These are phyloP conservation scores for Drosophila triauraria DNA, from an alignment of 1,140 invertebrate species.

Conservation along the genomic window DNA sequence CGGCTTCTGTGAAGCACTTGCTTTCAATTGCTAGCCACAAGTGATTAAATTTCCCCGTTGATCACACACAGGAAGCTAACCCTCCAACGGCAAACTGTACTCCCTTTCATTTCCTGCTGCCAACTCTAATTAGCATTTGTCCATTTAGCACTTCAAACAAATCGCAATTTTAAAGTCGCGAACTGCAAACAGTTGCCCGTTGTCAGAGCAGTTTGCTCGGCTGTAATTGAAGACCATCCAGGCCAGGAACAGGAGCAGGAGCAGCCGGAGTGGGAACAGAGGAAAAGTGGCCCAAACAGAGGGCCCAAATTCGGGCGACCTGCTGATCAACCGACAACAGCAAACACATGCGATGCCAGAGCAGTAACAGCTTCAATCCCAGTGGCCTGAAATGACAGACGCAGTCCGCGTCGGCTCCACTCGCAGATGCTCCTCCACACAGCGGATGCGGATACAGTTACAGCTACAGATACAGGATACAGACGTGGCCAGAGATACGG, in stretches of 20 bases:
- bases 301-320: constrained; percentile 23
- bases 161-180: constrained; percentile 62
- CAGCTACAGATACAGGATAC: constrained; percentile 13
- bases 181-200: constrained; percentile 31
- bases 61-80: background rate
- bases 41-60: background rate
- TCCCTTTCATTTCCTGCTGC: background rate
- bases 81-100: background rate
- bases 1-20: background rate
- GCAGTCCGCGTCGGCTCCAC: background rate
- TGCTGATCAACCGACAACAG: constrained; percentile 66
- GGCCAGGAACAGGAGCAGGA: constrained; percentile 14
- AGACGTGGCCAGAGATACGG: constrained; percentile 4
- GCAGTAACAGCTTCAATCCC: constrained; percentile 33
- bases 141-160: constrained; percentile 43
- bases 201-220: constrained; percentile 40
- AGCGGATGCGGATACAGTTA: constrained; percentile 20
- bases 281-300: background rate
- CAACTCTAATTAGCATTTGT: constrained; percentile 56
- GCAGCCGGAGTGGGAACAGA: background rate
- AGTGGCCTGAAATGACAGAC: constrained; percentile 61
- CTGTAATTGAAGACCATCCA: constrained; percentile 71
- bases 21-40: too few species aligned
- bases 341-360: constrained; percentile 60
- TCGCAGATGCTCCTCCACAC: constrained; percentile 11